Conservation (phyloP, 2,888 invertebrate species). For the Steromphala cineraria region DNA sequence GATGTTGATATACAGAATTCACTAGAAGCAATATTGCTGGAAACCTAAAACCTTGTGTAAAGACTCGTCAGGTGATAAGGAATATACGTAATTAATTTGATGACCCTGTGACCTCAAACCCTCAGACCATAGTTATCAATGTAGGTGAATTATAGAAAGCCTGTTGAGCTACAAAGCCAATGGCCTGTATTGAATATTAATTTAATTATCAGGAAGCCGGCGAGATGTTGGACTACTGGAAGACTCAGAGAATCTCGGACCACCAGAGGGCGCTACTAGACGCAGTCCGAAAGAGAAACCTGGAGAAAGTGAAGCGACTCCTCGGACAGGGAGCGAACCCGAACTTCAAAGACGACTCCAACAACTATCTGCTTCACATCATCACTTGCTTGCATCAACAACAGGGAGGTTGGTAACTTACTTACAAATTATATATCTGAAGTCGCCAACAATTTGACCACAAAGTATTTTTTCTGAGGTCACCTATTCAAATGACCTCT, state of each 20-base stretch:
- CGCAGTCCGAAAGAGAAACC: conserved; percentile 39
- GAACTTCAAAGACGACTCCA: conserved; percentile 43
- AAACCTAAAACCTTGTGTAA: too few species aligned
- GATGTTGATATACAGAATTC: too few species aligned
- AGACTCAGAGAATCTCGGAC: conserved; percentile 30
- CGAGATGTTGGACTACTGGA: not conserved
- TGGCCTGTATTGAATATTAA: not conserved
- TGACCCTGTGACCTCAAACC: too few species aligned
- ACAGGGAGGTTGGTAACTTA: not conserved
- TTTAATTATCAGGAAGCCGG: conserved; percentile 6
- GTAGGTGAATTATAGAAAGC: too few species aligned
- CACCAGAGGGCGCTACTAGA: conserved; percentile 41
- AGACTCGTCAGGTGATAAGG: too few species aligned
- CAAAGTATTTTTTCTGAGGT: too few species aligned
- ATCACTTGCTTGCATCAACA: conserved; percentile 23
- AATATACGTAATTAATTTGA: too few species aligned
- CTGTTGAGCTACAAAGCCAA: too few species aligned
- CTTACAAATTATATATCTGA: not conserved
- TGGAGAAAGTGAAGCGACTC: conserved; percentile 41
- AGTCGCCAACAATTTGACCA: too few species aligned
- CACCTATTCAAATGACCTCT: too few species aligned
- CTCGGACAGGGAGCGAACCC: conserved; percentile 52
- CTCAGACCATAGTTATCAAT: too few species aligned
- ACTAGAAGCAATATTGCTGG: too few species aligned
- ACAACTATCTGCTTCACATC: conserved; percentile 50